These are phyloP conservation scores for Desmodus rotundus DNA, from an alignment of 2,113 vertebrate genomes.

Conservation along the genomic window DNA sequence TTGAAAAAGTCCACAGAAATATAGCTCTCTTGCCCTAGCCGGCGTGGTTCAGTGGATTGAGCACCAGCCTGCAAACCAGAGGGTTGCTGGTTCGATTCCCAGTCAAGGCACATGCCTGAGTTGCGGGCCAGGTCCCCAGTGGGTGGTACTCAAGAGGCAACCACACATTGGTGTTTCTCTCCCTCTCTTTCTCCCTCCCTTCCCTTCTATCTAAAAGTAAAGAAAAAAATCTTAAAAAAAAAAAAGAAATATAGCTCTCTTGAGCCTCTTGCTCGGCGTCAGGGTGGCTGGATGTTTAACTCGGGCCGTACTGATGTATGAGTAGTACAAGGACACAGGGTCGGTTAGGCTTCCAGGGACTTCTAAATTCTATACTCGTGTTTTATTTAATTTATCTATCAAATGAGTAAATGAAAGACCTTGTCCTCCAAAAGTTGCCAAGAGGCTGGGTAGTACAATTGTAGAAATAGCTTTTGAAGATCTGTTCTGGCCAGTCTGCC, in stretches of 20 bases:
- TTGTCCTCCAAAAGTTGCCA: neutral
- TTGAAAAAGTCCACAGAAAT: neutral
- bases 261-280: neutral
- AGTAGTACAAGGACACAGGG: neutral
- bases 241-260: neutral
- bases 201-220: too few relatives aligned
- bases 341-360: neutral
- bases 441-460: neutral
- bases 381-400: neutral
- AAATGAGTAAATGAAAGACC: neutral
- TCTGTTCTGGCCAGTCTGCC: neutral
- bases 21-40: neutral
- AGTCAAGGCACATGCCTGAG: too few relatives aligned
- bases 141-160: too few relatives aligned
- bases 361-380: neutral
- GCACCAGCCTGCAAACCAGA: too few relatives aligned
- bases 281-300: neutral
- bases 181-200: too few relatives aligned
- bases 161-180: too few relatives aligned
- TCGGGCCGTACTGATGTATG: neutral
- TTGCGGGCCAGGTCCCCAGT: too few relatives aligned
- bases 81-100: too few relatives aligned
- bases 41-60: too few relatives aligned
- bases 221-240: too few relatives aligned
- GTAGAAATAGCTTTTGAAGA: neutral